Base-by-base conservation (phyloP, 2,888 invertebrate genomes). In the Lasius fuliginosus region DNA sequence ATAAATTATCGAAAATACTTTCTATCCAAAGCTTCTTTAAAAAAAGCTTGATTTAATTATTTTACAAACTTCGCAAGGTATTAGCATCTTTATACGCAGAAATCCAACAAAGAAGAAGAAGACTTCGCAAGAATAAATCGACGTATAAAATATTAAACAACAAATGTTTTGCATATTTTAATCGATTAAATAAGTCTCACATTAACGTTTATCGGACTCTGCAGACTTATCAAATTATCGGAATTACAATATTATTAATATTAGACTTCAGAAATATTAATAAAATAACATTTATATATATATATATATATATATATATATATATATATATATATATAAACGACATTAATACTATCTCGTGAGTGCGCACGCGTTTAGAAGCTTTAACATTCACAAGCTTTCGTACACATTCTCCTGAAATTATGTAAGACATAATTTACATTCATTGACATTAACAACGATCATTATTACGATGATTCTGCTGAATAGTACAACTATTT, bases 331-430 rank as follows among this genome's bases (percentile, higher is more conserved):
- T 49, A 49, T 18, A 64, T 53, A 30, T 40, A 67, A 60, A 68
- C 64, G 33, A 62, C 71, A 87, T 86, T 90, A 90, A 90, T 90
- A 90, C 88, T 89, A 89, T 88, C 82, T 87, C 12, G 33, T 89
- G 87, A 82, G 81, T 85, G 81, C 27, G 18, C 27, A 40, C 58
- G 18, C 18, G 27, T 83, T 49, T 6, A 71, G 85, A 88, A 27
- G 56, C 36, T 15, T 83, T 84, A 69, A 46, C 46, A 36, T 9
- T 30, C 68, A 53, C 71, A 69, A 85, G 74, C 76, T 56, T 84
- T 85, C 81, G 56, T 53, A 53, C 15, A 82, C 71, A 49, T n/a
- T 53, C 6, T 86, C 73, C 67, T 85, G 74, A 87, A 23, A 23
- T 23, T 36, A 33, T 67, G 33, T 75, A 9, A 33, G 8, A 30